A percentile compares a stretch with the other conserved stretches of the same genome.
Conservation (phyloP, 2,888 invertebrate species). For the Pachliopta kotzebuea region DNA sequence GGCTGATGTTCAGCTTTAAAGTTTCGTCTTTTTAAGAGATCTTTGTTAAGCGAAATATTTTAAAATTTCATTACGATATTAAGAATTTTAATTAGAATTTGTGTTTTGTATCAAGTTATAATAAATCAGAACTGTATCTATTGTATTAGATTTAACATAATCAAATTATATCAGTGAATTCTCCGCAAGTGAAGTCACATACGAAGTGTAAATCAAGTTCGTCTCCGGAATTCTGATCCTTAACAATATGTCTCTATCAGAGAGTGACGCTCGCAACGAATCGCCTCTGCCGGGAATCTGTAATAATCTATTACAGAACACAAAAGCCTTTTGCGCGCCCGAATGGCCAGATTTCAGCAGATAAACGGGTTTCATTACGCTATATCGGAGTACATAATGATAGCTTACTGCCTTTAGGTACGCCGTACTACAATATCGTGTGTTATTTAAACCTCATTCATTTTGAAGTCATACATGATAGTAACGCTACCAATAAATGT, state of each 20-base stretch:
- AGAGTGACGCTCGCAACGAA: constrained; percentile 15
- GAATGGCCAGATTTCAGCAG: constrained; percentile 33
- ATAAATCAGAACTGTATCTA: too few species aligned
- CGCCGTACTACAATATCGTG: too few species aligned
- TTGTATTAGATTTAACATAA: too few species aligned
- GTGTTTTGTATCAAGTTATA: too few species aligned
- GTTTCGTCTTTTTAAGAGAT: too few species aligned
- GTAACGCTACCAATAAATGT: too few species aligned
- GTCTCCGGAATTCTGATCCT: constrained; percentile 4
- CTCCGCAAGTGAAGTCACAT: background rate
- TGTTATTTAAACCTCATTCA: too few species aligned
- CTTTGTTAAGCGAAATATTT: too few species aligned
- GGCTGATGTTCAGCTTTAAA: too few species aligned
- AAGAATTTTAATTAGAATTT: too few species aligned
- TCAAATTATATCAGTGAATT: background rate
- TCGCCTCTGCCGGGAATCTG: constrained; percentile 17
- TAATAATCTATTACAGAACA: constrained; percentile 31
- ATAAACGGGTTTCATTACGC: constrained; percentile 30
- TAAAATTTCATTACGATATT: too few species aligned
- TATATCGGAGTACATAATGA: constrained; percentile 1
- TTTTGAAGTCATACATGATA: too few species aligned
- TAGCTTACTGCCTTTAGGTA: background rate
- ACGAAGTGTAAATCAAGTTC: background rate
- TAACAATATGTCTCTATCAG: constrained; percentile 15
- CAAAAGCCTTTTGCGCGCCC: constrained; percentile 29